phyloP scores from a whole-genome alignment of 2,888 invertebrate genomes.

The Drosophila neutralis region DNA sequence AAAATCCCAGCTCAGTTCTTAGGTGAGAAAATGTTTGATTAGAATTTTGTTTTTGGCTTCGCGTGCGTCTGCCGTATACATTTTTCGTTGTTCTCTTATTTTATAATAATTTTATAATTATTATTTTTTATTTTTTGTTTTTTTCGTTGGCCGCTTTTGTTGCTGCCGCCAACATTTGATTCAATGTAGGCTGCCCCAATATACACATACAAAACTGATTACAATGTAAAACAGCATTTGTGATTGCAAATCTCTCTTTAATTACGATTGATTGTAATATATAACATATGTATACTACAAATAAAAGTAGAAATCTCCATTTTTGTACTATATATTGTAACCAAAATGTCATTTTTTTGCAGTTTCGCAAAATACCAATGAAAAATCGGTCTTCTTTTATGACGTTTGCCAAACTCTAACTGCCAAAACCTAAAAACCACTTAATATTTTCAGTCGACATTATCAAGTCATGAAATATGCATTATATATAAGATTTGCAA shows the following conservation, averaged over 20 bases:
- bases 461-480: neutral
- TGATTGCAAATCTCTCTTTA: neutral
- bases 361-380: neutral
- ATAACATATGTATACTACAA: neutral
- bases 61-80: conserved; percentile 47
- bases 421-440: neutral
- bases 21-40: conserved; percentile 82
- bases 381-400: neutral
- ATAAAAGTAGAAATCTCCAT: neutral
- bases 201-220: neutral
- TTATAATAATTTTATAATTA: conserved; percentile 11
- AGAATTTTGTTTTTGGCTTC: conserved; percentile 50
- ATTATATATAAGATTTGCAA: accelerated
- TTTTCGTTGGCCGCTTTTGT: conserved; percentile 14
- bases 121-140: neutral
- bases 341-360: accelerated
- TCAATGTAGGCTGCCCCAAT: conserved; percentile 13
- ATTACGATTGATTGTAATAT: neutral
- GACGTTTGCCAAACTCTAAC: neutral
- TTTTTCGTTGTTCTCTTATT: conserved; percentile 20
- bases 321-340: neutral
- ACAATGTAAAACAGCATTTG: neutral
- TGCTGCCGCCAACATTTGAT: conserved; percentile 27
- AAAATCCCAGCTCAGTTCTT: conserved; percentile 27
- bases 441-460: neutral